Evolutionary conservation across 2,113 vertebrate genomes (phyloP), one percentile per base, ranked within the genome.

Genomic region (Eonycteris spelaea): DNA sequence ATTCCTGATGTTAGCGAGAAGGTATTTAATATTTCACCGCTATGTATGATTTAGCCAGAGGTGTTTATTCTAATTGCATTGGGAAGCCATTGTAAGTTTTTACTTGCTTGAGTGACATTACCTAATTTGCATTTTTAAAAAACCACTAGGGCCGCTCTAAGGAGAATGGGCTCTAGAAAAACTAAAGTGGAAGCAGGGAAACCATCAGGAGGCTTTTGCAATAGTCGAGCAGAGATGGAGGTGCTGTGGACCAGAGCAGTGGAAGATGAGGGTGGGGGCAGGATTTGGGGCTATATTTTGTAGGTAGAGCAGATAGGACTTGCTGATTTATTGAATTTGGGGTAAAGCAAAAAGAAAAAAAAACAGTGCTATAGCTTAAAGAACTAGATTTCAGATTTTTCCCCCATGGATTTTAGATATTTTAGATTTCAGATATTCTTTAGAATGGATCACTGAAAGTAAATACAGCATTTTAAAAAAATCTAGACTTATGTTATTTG

Each of bases 321-420:
- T 91, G 51, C 55, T 96, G 51, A 51, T 33, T 83, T 87, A 67
- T 40, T 86, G 33, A 70, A 90, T 86, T 73, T 45, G 33, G 38
- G 26, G 16, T 48, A 65, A 79, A 13, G 15, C 12, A 14, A 43
- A 84, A 67, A 61, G 43, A 59, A 57, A 40, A n/a, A 16, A 28
- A 61, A n/a, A 7, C 33, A 80, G 15, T 51, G 28, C 70, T 71
- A n/a, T 55, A 82, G 15, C 35, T 80, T 71, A 59, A 79, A 59
- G 40, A 88, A 45, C 7, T 53, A 24, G 22, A 78, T 57, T 88
- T 83, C 24, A 43, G 51, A 40, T 8, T 26, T 33, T 79, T 68
- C 63, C 26, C 19, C 18, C 30, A 30, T 79, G 22, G 30, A 68
- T 35, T 73, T 86, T 59, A 83, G 59, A 21, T 78, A 48, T 68